phyloP scores from a whole-genome alignment of 2,113 vertebrate species.

The Eulacestoma nigropectus region DNA sequence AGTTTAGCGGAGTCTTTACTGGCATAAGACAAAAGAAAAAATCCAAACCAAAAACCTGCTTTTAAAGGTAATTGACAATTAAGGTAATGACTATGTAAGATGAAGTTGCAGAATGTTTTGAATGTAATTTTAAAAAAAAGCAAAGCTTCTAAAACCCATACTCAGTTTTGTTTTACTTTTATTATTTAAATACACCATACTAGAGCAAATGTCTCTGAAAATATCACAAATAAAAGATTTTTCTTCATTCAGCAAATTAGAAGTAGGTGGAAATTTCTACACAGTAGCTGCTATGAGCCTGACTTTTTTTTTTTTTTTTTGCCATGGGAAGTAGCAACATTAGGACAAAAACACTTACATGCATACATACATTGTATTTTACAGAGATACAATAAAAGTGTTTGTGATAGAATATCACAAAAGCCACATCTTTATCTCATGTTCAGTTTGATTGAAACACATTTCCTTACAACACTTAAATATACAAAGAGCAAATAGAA shows the following conservation, averaged over 20 bases:
- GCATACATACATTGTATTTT: slow-evolving; percentile 99
- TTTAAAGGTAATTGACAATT: slow-evolving; percentile 19
- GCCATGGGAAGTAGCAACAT: slow-evolving; percentile 87
- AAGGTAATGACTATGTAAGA: not conserved
- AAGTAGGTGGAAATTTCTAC: slow-evolving; percentile 93
- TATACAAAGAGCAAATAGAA: slow-evolving; percentile 97
- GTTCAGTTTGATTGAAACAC: slow-evolving; percentile 85
- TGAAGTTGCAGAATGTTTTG: not conserved
- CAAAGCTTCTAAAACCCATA: slow-evolving; percentile 67
- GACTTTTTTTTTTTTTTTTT: slow-evolving; percentile 69
- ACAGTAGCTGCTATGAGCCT: slow-evolving; percentile 88
- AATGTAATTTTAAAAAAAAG: not conserved
- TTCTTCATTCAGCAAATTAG: slow-evolving; percentile 99
- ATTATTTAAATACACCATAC: slow-evolving; percentile 99
- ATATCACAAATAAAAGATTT: slow-evolving; percentile 99
- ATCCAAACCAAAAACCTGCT: not conserved
- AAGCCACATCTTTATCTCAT: slow-evolving; percentile 88
- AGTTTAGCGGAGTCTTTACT: slow-evolving; percentile 15
- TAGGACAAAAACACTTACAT: slow-evolving; percentile 97
- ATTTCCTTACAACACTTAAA: slow-evolving; percentile 98
- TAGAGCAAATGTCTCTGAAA: slow-evolving; percentile 99
- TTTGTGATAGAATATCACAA: slow-evolving; percentile 94
- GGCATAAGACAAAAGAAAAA: not conserved
- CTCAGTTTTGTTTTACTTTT: slow-evolving; percentile 85
- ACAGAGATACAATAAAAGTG: slow-evolving; percentile 98